Percentiles rank a stretch among this genome's conserved stretches.
Evolutionary conservation across 2,113 vertebrate species (phyloP).

Genomic region (Lagenorhynchus albirostris): DNA sequence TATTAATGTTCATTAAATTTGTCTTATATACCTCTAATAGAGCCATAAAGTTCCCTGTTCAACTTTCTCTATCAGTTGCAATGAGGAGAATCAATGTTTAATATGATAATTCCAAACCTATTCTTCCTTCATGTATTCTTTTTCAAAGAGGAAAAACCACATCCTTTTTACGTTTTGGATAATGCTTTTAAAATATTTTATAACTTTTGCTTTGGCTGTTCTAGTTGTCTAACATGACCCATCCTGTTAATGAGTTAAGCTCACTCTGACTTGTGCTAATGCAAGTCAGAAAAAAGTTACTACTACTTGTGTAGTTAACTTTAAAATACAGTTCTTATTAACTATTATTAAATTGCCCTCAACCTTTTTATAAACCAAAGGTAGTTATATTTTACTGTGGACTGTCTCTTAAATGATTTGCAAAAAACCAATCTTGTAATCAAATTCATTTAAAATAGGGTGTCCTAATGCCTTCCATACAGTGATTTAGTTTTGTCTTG

Average conservation of each 20-base stretch:
- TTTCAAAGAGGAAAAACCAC: background rate
- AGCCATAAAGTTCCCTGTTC: background rate
- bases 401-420: background rate
- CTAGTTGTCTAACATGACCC: background rate
- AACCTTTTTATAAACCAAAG: background rate
- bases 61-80: background rate
- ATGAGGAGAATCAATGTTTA: constrained; percentile 44
- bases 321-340: background rate
- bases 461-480: background rate
- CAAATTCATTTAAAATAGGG: background rate
- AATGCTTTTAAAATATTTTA: constrained; percentile 36
- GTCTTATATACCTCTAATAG: background rate
- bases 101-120: background rate
- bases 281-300: background rate
- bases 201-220: background rate
- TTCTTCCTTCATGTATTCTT: constrained; percentile 8
- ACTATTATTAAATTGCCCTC: background rate
- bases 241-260: background rate
- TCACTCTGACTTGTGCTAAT: background rate
- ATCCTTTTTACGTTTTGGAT: constrained; percentile 35
- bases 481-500: constrained; percentile 14
- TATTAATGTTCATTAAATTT: background rate
- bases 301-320: background rate
- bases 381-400: background rate
- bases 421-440: background rate